Evolutionary conservation across 2,888 invertebrate species (phyloP), one percentile per base, ranked within the genome.

Genomic region (Blastobasis lacticolella): DNA sequence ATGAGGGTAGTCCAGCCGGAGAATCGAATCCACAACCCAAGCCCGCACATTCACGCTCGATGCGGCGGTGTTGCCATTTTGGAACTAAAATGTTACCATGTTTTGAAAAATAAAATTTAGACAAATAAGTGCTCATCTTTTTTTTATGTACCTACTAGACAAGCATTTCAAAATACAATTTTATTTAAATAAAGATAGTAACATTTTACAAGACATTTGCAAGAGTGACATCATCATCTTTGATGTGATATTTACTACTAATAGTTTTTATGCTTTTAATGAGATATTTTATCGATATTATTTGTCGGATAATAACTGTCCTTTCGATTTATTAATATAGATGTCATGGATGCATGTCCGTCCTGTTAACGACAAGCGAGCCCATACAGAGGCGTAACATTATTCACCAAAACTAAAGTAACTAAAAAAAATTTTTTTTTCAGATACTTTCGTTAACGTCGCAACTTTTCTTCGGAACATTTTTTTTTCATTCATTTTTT

Each of bases 21-120:
- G 42, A 42, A 42, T 64, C 67, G 64, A 36, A 69, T 72, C 85
- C 86, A 63, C 77, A 82, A 85, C 87, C 87, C 84, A 87, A 87
- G 86, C 87, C 86, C 86, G 85, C 84, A 79, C 86, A 87, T 87
- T 87, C 87, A 84, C 86, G 87, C 87, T 81, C 78, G 83, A 81
- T 85, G 81, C 69, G 72, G 75, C 65, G 67, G 75, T 73, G 72
- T 64, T 64, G 68, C 69, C 69, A 63, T 64, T 62, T 62, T 65
- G 61, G 69, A 63, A 55, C 38, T 23, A 47, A 40, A 40, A 53
- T 56, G 54, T 56, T 53, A 52, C 58, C 49, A 54, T 54, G 37
- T n/a, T 48, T 8, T 9, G 46, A 48, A 51, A 50, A 37, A 38
- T 37, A 40, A 1, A 41, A 49, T 5, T 37, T 44, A 4, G n/a